Conservation (phyloP, 2,888 invertebrate species). For the Heteromurus nitidus region DNA sequence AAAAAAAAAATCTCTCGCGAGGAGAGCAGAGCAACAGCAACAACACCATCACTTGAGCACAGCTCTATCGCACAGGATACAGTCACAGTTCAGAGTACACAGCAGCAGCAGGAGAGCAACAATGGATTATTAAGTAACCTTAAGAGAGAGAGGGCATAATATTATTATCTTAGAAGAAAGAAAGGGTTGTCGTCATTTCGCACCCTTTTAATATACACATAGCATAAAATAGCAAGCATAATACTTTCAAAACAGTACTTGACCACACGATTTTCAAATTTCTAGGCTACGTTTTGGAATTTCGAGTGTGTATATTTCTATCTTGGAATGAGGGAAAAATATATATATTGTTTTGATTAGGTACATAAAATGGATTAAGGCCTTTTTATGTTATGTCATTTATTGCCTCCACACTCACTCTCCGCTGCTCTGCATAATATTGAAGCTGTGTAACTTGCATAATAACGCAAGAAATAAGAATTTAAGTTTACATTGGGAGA, state of each 20-base stretch:
- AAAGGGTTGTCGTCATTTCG: constrained; percentile 62
- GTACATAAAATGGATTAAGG: background rate
- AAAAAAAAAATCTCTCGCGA: constrained; percentile 66
- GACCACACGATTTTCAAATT: background rate
- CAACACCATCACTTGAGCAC: constrained; percentile 75
- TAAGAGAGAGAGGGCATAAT: constrained; percentile 58
- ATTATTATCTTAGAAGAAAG: constrained; percentile 44
- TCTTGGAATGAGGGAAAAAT: background rate
- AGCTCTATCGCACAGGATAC: constrained; percentile 73
- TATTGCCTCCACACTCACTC: too few relatives aligned
- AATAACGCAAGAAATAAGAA: too few relatives aligned
- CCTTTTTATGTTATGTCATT: background rate
- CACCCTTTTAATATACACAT: constrained; percentile 56
- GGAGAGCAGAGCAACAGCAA: constrained; percentile 76
- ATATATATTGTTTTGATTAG: background rate
- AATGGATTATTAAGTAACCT: constrained; percentile 75
- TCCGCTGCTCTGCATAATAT: too few relatives aligned
- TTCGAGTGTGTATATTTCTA: background rate
- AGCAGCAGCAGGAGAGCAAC: constrained; percentile 75
- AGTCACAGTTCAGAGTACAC: background rate
- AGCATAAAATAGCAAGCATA: constrained; percentile 33
- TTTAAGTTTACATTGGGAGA: too few relatives aligned
- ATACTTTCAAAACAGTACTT: too few relatives aligned
- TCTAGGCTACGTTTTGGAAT: background rate
- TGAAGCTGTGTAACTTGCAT: too few relatives aligned